Base-by-base conservation (phyloP, 37 sponge, comb jelly and placozoan species). In the Chondrosia reniformis region DNA sequence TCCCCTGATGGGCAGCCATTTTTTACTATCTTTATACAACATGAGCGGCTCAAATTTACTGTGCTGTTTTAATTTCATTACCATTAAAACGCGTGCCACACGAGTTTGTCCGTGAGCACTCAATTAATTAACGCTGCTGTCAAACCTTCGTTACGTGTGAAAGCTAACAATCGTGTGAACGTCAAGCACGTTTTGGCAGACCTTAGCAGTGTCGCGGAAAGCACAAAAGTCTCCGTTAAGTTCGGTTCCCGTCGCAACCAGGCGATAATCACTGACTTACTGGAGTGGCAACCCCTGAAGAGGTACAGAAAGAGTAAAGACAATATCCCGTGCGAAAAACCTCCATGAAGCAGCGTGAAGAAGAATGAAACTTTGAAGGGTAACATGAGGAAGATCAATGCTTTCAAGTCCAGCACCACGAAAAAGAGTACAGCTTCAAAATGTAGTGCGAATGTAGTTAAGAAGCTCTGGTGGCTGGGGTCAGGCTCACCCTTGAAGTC, bases 261-360 rank as follows among this genome's bases (percentile, higher is more conserved):
- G 58, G 58, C 58, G 58, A 56, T 2, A 28, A 56, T 56, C 7
- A 56, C 27, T 28, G 58, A 56, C 7, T 6, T 56, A 6, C 7
- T 56, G 58, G 58, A 56, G 58, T 56, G 58, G 58, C 58, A 56
- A 56, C 58, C 58, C 58, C 58, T 3, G 3, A 56, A 56, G 58
- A 3, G 58, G 7, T 15, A 15, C 52, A 56, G 58, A 56, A 3
- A 56, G 58, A 56, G 8, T 28, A 56, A 56, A 28, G 58, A 56
- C 58, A 56, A 4, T 17, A 19, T 12, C 54, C 15, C 54, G 12
- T 49, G 54, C 54, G 54, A 19, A 49, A 12, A 49, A 49, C 15
- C 54, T 17, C 54, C 54, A 49, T 17, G 54, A 49, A 49, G 54
- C 54, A 49, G 54, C 54, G 54, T 17, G 17, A 49, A 49, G 54